A percentile compares a stretch with the other conserved stretches of the same genome.
phyloP scores from a whole-genome alignment of 2,113 vertebrate genomes.

The Lucifuga dentata region DNA sequence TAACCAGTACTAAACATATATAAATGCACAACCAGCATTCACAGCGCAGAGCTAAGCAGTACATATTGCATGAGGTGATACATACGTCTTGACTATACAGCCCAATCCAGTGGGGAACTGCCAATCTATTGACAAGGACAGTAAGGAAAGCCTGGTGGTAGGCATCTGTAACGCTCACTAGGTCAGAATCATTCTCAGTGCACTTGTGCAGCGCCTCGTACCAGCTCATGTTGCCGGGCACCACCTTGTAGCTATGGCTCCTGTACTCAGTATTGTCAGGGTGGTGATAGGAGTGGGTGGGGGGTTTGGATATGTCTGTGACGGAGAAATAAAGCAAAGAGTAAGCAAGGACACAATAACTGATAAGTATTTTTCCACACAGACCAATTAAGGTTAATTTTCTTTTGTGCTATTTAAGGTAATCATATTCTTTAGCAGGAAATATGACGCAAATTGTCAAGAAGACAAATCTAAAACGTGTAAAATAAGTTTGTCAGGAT shows the following conservation, averaged over 20 bases:
- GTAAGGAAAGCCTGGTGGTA: constrained; percentile 96
- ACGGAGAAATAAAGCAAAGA: neutral
- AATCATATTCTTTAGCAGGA: no score
- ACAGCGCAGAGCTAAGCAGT: constrained; percentile 14
- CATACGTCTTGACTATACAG: constrained; percentile 89
- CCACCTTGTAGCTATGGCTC: constrained; percentile 87
- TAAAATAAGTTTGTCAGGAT: no score
- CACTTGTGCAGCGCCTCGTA: constrained; percentile 88
- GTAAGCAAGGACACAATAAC: no score
- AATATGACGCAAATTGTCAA: no score
- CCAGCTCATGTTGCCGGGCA: constrained; percentile 93
- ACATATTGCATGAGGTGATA: constrained; percentile 49
- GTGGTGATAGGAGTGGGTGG: constrained; percentile 79
- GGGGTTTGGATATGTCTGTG: constrained; percentile 79
- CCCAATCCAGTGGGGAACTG: constrained; percentile 91
- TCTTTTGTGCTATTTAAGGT: no score
- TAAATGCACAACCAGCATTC: constrained; percentile 20
- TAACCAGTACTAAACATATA: no score
- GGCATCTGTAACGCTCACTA: constrained; percentile 90
- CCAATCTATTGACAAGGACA: constrained; percentile 87
- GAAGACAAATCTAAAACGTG: no score
- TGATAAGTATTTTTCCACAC: no score
- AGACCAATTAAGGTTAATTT: no score
- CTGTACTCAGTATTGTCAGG: constrained; percentile 87
- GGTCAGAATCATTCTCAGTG: constrained; percentile 80